Conservation (phyloP, 37 sponge, comb jelly and placozoan genomes). For the Tethya wilhelma region DNA sequence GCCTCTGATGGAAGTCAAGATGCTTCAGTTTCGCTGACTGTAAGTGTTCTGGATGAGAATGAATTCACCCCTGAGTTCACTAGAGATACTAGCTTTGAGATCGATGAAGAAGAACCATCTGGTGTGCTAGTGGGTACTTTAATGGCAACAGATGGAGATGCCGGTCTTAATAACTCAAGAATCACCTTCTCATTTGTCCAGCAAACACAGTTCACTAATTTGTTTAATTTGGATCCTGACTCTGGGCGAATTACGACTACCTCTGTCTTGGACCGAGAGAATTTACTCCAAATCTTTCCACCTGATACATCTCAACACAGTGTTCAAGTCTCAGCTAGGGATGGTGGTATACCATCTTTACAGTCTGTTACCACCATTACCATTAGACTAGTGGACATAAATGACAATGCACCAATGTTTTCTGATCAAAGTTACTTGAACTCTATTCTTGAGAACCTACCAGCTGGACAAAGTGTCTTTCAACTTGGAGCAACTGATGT, state of each 20-base stretch:
- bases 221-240: background rate
- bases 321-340: constrained; percentile 22
- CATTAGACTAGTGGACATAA: constrained; percentile 41
- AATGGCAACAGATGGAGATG: constrained; percentile 52
- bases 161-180: background rate
- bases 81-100: constrained; percentile 6
- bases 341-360: constrained; percentile 17
- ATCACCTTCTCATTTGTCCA: constrained; percentile 15
- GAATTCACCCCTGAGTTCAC: constrained; percentile 69
- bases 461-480: constrained; percentile 3
- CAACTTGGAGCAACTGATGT: constrained; percentile 18
- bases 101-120: constrained; percentile 40
- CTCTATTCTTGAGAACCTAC: constrained; percentile 20
- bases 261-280: constrained; percentile 61
- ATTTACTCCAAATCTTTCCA: constrained; percentile 22
- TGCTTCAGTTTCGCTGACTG: constrained; percentile 13
- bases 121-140: constrained; percentile 32
- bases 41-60: constrained; percentile 77
- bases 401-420: constrained; percentile 62
- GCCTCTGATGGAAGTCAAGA: constrained; percentile 33
- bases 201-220: background rate
- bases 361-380: constrained; percentile 8
- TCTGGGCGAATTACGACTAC: constrained; percentile 66
- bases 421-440: background rate
- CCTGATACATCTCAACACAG: constrained; percentile 8